These are phyloP conservation scores for Paragorgia papillata DNA, from an alignment of 92 coral and sea anemone species.

Conservation along the genomic window DNA sequence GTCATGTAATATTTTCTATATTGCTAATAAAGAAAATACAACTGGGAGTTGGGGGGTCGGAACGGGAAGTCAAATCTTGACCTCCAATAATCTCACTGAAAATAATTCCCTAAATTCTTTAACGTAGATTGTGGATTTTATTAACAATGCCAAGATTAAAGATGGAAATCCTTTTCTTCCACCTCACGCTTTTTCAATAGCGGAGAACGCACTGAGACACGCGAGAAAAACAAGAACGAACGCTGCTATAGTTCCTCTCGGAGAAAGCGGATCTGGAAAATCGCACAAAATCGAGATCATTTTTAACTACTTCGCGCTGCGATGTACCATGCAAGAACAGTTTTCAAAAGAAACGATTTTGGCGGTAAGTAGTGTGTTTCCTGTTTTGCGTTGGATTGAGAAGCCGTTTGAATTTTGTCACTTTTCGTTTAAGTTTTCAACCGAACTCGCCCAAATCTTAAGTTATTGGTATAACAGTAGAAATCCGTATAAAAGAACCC, in stretches of 20 bases:
- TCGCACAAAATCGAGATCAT: slow-evolving; percentile 67
- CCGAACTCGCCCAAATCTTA: no score
- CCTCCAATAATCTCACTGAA: no score
- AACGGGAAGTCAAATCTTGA: no score
- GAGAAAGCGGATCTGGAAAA: slow-evolving; percentile 60
- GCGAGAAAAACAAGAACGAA: not conserved
- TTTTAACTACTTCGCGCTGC: slow-evolving; percentile 22
- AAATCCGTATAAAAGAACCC: no score
- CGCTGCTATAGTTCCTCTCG: slow-evolving; percentile 20
- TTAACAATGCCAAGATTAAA: not conserved
- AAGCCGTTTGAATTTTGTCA: no score
- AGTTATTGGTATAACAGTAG: no score
- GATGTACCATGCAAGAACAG: not conserved
- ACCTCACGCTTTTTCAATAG: slow-evolving; percentile 6
- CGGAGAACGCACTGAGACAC: slow-evolving; percentile 3
- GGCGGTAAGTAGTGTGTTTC: slow-evolving; percentile 29
- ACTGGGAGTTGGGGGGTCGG: no score
- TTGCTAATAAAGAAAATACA: no score
- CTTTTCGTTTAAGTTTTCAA: no score
- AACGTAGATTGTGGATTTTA: not conserved
- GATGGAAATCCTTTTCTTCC: not conserved
- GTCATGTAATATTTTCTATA: no score
- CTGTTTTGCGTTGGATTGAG: no score
- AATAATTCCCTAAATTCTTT: not conserved
- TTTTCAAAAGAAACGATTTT: not conserved